phyloP scores from a whole-genome alignment of 2,888 invertebrate species.

The Esperia sulphurella region DNA sequence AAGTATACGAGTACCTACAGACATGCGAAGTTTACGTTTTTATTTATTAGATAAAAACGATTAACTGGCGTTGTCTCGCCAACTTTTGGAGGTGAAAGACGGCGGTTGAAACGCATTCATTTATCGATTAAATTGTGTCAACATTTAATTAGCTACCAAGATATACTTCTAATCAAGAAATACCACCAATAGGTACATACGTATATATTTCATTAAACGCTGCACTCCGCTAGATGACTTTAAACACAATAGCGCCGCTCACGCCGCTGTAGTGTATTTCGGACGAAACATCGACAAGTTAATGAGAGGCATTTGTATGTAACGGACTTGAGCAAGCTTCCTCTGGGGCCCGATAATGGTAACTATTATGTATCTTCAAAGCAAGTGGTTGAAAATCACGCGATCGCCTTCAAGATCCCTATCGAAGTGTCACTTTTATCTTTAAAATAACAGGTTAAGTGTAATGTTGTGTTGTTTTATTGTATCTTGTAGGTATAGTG shows the following conservation, averaged over 20 bases:
- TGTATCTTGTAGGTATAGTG: too few relatives aligned
- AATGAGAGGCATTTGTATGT: constrained; percentile 78
- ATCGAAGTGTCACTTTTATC: neutral
- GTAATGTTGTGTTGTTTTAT: neutral
- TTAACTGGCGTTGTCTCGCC: too few relatives aligned
- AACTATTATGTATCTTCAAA: constrained; percentile 46
- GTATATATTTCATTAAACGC: constrained; percentile 1
- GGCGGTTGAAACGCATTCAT: too few relatives aligned
- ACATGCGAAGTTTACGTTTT: too few relatives aligned
- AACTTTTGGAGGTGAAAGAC: too few relatives aligned
- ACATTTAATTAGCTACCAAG: neutral
- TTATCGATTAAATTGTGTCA: too few relatives aligned
- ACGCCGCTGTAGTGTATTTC: constrained; percentile 42
- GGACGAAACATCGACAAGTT: constrained; percentile 67
- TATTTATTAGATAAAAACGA: too few relatives aligned
- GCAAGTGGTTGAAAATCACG: constrained; percentile 24
- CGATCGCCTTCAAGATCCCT: constrained; percentile 5
- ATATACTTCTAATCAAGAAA: neutral
- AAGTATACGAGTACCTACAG: too few relatives aligned
- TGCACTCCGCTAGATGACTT: constrained; percentile 35
- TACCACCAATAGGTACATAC: neutral
- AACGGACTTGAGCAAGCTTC: constrained; percentile 70
- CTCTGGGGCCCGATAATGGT: constrained; percentile 59
- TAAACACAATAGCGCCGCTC: constrained; percentile 47
- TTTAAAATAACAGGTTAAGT: too few relatives aligned